Evolutionary conservation across 2,888 invertebrate species (phyloP).

Genomic region (Eilema griseolum): DNA sequence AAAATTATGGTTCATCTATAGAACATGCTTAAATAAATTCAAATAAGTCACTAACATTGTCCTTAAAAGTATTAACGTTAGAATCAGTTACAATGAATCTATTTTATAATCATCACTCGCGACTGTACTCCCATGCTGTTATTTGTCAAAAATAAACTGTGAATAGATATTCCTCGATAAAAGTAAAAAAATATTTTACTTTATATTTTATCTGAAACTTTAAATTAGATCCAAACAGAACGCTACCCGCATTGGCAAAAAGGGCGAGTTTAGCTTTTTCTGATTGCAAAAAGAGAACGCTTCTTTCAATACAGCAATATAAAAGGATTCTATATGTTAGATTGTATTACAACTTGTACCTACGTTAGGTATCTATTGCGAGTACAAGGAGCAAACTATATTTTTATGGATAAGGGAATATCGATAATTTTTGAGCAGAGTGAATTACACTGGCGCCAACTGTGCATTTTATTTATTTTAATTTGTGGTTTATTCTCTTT

Average conservation of each 20-base stretch:
- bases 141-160: background rate
- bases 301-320: constrained; percentile 41
- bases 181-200: constrained; percentile 41
- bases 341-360: background rate
- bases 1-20: too few relatives aligned
- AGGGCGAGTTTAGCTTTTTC: constrained; percentile 56
- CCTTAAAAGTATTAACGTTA: too few relatives aligned
- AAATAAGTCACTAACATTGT: too few relatives aligned
- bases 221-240: constrained; percentile 57
- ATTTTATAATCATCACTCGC: too few relatives aligned
- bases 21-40: too few relatives aligned
- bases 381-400: background rate
- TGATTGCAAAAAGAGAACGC: constrained; percentile 56
- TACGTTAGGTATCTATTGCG: background rate
- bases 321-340: constrained; percentile 22
- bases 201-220: constrained; percentile 52
- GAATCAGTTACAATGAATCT: too few relatives aligned
- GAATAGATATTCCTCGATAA: constrained; percentile 31
- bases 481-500: too few relatives aligned
- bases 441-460: too few relatives aligned
- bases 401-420: too few relatives aligned
- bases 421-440: too few relatives aligned
- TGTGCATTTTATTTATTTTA: too few relatives aligned
- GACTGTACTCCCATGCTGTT: background rate
- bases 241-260: constrained; percentile 61